A percentile compares a stretch with the other conserved stretches of the same genome.
phyloP scores from a whole-genome alignment of 1,140 invertebrate genomes.

The Cydia amplana region DNA sequence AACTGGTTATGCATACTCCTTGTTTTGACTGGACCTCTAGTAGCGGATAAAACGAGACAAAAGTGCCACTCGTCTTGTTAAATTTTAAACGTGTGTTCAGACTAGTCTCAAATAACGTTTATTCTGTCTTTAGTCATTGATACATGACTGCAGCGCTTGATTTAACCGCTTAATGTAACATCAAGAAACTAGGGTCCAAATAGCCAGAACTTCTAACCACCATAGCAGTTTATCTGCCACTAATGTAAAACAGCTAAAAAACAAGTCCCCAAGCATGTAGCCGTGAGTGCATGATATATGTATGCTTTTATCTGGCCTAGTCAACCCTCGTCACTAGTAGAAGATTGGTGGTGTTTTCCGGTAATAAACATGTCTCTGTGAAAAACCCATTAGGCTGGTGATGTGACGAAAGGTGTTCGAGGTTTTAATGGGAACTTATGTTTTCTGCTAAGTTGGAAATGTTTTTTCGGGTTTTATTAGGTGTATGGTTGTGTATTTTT shows the following conservation, averaged over 20 bases:
- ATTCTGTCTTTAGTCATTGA: too few species aligned
- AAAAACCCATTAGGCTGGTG: neutral
- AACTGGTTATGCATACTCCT: neutral
- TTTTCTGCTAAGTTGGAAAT: neutral
- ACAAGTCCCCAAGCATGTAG: neutral
- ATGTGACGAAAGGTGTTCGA: neutral
- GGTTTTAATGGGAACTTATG: neutral
- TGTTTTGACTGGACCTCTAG: too few species aligned
- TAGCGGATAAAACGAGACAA: too few species aligned
- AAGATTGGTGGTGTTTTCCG: neutral
- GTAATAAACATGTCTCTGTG: neutral
- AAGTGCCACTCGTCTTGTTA: too few species aligned
- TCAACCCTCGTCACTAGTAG: neutral
- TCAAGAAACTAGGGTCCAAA: too few species aligned
- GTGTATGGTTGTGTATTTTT: too few species aligned
- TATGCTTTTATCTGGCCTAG: neutral
- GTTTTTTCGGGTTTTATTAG: neutral
- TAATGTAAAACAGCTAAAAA: neutral
- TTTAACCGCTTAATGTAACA: too few species aligned
- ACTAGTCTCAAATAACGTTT: too few species aligned
- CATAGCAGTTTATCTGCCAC: neutral
- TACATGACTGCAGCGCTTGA: too few species aligned
- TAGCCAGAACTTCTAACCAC: too few species aligned
- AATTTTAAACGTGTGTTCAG: too few species aligned
- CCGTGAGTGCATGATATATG: neutral